Evolutionary conservation across 2,113 vertebrate genomes (phyloP), one percentile per base, ranked within the genome.

Genomic region (Nematolebias whitei): DNA sequence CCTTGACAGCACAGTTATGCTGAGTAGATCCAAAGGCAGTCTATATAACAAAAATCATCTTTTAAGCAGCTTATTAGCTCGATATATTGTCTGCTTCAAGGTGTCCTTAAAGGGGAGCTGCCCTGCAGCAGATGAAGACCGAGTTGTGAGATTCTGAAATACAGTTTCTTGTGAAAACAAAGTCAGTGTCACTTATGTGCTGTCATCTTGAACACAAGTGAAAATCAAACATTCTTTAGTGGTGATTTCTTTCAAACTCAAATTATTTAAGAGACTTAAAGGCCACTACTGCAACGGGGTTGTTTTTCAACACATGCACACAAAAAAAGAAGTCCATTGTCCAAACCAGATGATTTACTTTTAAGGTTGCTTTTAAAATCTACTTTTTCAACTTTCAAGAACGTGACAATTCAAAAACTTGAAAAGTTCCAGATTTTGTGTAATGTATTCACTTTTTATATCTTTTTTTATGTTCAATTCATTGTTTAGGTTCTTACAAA

Each of bases 21-120:
- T 40, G 49, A 66, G 49, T 12, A 48, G 12, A 53, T 54, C 53
- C 32, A 53, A 48, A 66, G 41, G 19, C 32, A 22, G 23, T 66
- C 55, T 66, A 60, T 74, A 54, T 54, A 56, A 48, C 24, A 7
- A 24, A 44, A 53, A 47, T 29, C n/a, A 49, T 47, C 45, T 59
- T n/a, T 63, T 75, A 38, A 57, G 23, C 52, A 63, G 15, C 58
- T 63, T 52, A 47, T 75, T 35, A 45, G 51, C 22, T 29, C 9
- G 14, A 43, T 16, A 23, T 67, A 35, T 24, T 40, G 5, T 43
- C 32, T 65, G 43, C 26, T 54, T 52, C 24, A 9, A 44, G 29
- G n/a, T 59, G 38, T 22, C 12, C n/a, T 50, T 64, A n/a, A 45
- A 22, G 24, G 11, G 45, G 32, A 23, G 22, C 23, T 47, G 39